Base-by-base conservation (phyloP, 2,797 vertebrate species). In the Australoheros facetus region DNA sequence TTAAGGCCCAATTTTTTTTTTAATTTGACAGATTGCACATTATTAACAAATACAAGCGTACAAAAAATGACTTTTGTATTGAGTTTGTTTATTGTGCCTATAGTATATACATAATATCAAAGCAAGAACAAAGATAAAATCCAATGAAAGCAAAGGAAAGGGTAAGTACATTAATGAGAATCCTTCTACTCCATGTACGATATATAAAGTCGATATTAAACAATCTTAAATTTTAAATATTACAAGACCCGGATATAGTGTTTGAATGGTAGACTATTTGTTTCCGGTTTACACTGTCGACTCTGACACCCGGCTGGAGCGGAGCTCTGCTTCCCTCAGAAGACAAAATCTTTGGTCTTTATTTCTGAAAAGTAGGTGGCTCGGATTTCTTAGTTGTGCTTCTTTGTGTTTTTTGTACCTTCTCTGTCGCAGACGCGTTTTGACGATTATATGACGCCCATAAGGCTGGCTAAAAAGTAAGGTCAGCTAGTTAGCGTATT, bases 401-500 rank as follows among this genome's bases (percentile, higher is more conserved):
- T 3, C 0, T 12, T 16, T 17, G 10, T 82, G 1, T 34, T 23
- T 17, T 28, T 9, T 19, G 13, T 4, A 11, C 45, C 4, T 3
- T 0, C 11, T 10, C 0, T 30, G 3, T 39, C 23, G 5, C 12
- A 7, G 0, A 1, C 2, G 0, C 3, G 11, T 57, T 32, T 58
- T 1, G 1, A 26, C 3, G 34, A 7, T 7, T 17, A 11, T 8
- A 10, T 51, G 3, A 66, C 2, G n/a, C 37, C 19, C 17, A 2
- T 21, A 7, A 77, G 23, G 19, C n/a, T 56, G 26, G 9, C 7
- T 88, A 3, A 80, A 80, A 80, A 75, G 62, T 92, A 91, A 94
- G 89, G 92, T 94, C 92, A 92, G 87, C 81, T 84, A 82, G 83
- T 79, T 81, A 84, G 84, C 84, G 21, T 30, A 83, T 13, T 42